A percentile compares a stretch with the other conserved stretches of the same genome.
These are phyloP conservation scores for Acanthosepion esculentum DNA, from an alignment of 2,888 invertebrate genomes.

Conservation along the genomic window DNA sequence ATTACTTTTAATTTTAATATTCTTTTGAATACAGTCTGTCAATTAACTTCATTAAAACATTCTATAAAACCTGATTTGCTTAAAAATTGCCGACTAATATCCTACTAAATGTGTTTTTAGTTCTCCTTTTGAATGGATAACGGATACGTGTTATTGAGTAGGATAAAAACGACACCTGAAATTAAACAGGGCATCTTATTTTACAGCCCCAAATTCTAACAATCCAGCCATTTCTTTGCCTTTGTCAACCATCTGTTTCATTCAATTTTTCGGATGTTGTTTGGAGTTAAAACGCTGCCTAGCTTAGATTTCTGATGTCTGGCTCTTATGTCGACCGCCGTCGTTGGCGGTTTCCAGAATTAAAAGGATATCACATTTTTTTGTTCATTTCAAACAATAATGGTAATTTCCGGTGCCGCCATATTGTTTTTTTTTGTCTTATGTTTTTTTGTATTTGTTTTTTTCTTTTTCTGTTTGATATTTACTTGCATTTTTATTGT, in stretches of 20 bases:
- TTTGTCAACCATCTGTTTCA: constrained; percentile 1
- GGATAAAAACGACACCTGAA: neutral
- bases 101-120: neutral
- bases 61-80: neutral
- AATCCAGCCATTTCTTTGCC: neutral
- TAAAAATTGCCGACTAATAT: neutral
- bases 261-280: constrained; percentile 20
- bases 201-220: neutral
- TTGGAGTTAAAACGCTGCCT: neutral
- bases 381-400: constrained; percentile 10
- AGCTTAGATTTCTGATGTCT: neutral
- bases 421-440: neutral
- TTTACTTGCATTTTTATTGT: neutral
- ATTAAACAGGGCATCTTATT: neutral
- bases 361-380: constrained; percentile 13
- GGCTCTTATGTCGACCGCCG: neutral
- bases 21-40: no score
- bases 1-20: no score
- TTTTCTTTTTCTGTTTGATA: neutral
- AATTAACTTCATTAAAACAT: no score
- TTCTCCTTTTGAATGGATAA: neutral
- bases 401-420: constrained; percentile 1
- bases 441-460: neutral
- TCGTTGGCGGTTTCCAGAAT: constrained; percentile 17
- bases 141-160: neutral